Evolutionary conservation across 1,140 invertebrate genomes (phyloP).

Genomic region (Tetragonula clypearis): DNA sequence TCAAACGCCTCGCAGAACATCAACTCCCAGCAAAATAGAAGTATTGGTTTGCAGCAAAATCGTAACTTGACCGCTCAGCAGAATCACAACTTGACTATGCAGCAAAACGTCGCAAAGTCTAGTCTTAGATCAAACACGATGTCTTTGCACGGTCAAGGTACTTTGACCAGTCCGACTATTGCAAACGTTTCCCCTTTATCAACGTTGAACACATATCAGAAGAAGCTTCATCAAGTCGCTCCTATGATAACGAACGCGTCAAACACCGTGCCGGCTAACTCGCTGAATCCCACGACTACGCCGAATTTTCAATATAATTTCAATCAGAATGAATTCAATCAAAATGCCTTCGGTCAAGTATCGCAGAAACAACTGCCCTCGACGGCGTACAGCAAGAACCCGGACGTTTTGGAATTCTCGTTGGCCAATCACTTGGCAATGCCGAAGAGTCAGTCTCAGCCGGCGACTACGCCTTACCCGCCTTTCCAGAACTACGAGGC

Average conservation of each 20-base stretch:
- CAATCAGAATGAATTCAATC: conserved; percentile 59
- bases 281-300: conserved; percentile 52
- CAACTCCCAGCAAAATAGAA: conserved; percentile 40
- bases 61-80: conserved; percentile 26
- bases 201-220: conserved; percentile 64
- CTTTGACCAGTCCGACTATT: conserved; percentile 37
- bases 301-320: conserved; percentile 64
- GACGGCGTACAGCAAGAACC: conserved; percentile 64
- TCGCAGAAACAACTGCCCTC: conserved; percentile 62
- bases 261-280: conserved; percentile 38
- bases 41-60: conserved; percentile 38
- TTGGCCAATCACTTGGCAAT: conserved; percentile 58
- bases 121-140: conserved; percentile 51
- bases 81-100: conserved; percentile 20
- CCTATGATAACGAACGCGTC: conserved; percentile 20
- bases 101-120: conserved; percentile 49
- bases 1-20: conserved; percentile 47
- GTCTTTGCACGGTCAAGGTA: conserved; percentile 57
- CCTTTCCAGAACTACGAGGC: conserved; percentile 71
- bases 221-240: conserved; percentile 62
- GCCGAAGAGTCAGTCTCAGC: conserved; percentile 50
- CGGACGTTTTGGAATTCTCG: conserved; percentile 60
- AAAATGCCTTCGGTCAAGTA: conserved; percentile 60
- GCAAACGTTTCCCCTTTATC: conserved; percentile 48
- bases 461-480: conserved; percentile 57